Evolutionary conservation across 2,888 invertebrate species (phyloP), one percentile per base, ranked within the genome.

Genomic region (Caenorhabditis sinica): DNA sequence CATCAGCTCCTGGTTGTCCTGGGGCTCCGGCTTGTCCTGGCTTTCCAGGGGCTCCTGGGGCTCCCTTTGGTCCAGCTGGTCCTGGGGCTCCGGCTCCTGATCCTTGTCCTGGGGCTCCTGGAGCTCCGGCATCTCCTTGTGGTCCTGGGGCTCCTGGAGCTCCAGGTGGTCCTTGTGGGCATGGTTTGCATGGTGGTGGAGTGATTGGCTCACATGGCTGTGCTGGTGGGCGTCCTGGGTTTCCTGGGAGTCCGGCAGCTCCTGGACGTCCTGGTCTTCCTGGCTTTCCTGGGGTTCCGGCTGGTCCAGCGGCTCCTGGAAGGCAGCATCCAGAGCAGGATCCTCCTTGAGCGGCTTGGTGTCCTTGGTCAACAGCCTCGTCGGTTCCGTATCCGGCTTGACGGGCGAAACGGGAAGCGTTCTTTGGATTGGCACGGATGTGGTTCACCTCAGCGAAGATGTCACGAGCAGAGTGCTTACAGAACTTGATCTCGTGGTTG

Each of bases 391-490:
- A 86, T 72, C 85, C 84, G 28, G 87, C 88, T 84, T 89, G 89
- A 86, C 90, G 88, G 56, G 87, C 87, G 51, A 88, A 86, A 36
- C 90, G 85, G n/a, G 86, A 65, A 25, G 85, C 76, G 51, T 82
- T 87, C 77, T 82, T 76, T 77, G 85, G 85, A 33, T 40, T 30
- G 30, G 73, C 77, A 80, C 88, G 88, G 72, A 89, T 83, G 66
- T 88, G 86, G 85, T 87, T 89, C 28, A 89, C 89, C 79, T 89
- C 89, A 23, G 88, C 75, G 88, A 88, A 89, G 80, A 89, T 89
- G 80, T 89, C 89, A 72, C 88, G 87, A 56, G 89, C 88, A 25
- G 89, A 89, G 69, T 82, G 82, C 80, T 86, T 86, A 80, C 88
- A 88, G 86, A 86, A 88, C 40, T 66, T 74, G 79, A 88, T 84